phyloP scores from a whole-genome alignment of 1,140 invertebrate species.

The Lasioglossum baleicum region DNA sequence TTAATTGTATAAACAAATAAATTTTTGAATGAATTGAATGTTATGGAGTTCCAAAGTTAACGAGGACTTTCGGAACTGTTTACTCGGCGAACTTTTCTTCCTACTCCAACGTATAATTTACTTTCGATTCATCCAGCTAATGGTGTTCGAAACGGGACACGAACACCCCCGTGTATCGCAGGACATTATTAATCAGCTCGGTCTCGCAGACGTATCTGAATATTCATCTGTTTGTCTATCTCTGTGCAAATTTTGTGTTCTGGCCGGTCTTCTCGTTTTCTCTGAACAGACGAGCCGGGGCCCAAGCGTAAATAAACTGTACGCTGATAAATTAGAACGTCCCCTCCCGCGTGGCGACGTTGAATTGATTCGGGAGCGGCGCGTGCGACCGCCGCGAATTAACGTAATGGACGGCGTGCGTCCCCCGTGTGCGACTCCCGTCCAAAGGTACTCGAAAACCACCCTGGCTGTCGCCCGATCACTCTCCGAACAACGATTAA shows the following conservation, averaged over 20 bases:
- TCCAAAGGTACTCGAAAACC: slow-evolving; percentile 43
- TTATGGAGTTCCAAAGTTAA: too few relatives aligned
- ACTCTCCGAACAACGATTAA: slow-evolving; percentile 38
- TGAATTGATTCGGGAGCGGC: slow-evolving; percentile 40
- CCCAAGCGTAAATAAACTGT: slow-evolving; percentile 57
- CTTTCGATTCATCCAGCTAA: neutral
- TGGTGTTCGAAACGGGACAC: neutral
- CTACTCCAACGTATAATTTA: neutral
- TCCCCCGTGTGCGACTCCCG: neutral
- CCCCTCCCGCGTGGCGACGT: neutral
- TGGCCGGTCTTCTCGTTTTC: slow-evolving; percentile 34
- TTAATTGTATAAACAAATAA: too few relatives aligned
- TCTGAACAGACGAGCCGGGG: slow-evolving; percentile 11
- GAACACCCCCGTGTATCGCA: neutral
- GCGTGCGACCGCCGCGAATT: slow-evolving; percentile 51
- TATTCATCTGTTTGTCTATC: slow-evolving; percentile 34
- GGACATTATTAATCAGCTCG: slow-evolving; percentile 25
- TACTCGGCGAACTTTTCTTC: too few relatives aligned
- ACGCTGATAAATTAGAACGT: slow-evolving; percentile 58
- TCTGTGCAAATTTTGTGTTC: slow-evolving; percentile 29
- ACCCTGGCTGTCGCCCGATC: neutral
- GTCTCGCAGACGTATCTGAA: slow-evolving; percentile 6
- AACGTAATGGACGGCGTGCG: slow-evolving; percentile 54
- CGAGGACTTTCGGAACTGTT: too few relatives aligned
- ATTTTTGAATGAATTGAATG: too few relatives aligned